Evolutionary conservation across 2,888 invertebrate genomes (phyloP).

Genomic region (Clepsis dumicolana): DNA sequence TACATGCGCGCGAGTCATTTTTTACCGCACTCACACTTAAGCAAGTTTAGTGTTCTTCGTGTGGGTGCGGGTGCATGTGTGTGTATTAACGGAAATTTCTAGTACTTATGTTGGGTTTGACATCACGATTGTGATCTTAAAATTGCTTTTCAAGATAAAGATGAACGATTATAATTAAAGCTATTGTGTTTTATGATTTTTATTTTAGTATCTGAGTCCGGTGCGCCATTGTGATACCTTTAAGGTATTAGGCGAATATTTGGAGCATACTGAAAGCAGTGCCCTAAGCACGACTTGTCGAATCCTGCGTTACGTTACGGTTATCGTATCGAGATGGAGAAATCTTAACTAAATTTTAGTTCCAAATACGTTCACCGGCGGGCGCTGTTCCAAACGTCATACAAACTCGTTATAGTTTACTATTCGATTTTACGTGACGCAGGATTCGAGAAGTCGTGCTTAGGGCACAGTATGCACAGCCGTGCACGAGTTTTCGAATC

Average conservation of each 20-base stretch:
- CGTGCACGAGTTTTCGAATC: too few species aligned
- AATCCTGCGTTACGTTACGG: too few species aligned
- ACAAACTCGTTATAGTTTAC: too few species aligned
- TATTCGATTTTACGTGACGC: too few species aligned
- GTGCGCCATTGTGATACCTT: not conserved
- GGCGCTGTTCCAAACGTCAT: too few species aligned
- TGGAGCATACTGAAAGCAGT: not conserved
- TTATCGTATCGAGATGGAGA: too few species aligned
- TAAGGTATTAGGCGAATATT: not conserved
- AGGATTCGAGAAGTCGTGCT: too few species aligned
- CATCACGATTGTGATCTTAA: conserved; percentile 34
- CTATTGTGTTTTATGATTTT: conserved; percentile 10
- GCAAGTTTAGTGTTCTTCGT: not conserved
- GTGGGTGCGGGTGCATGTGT: conserved; percentile 31
- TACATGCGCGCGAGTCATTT: conserved; percentile 28
- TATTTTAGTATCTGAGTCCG: not conserved
- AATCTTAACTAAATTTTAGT: too few species aligned
- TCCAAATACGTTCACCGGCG: too few species aligned
- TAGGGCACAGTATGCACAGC: too few species aligned
- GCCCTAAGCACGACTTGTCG: too few species aligned
- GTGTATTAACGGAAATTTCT: conserved; percentile 39
- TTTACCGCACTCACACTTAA: conserved; percentile 33
- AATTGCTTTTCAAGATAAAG: conserved; percentile 30
- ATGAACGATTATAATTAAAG: not conserved
- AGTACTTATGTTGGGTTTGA: conserved; percentile 28